Evolutionary conservation across 2,888 invertebrate species (phyloP), one percentile per base, ranked within the genome.

Genomic region (Hololepta plana): DNA sequence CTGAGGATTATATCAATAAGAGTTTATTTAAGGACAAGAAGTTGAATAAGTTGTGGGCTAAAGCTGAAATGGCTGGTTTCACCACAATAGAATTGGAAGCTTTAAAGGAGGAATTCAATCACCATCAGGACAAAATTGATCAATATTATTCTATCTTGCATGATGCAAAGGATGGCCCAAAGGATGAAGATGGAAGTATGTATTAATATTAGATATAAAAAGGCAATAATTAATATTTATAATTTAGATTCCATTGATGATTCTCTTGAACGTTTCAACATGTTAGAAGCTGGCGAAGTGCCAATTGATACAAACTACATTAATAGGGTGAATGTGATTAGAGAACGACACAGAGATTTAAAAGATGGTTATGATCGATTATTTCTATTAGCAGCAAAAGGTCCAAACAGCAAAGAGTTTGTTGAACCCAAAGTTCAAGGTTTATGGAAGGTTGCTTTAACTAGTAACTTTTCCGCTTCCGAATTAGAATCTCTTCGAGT

Each of bases 51-150:
- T 55, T 93, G 4, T 91, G 91, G 91, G 64, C 72, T 16, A 87
- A 87, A 48, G 91, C 90, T 0, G 82, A 85, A 57, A 55, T 65
- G 12, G 72, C 82, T 13, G 90, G 88, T n/a, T 88, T 90, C 46
- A 74, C 76, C 12, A 68, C 70, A 32, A 76, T 80, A 36, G 90
- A 93, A 53, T 49, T 93, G 22, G 60, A 71, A 31, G 70, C 82
- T 1, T 51, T 93, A 9, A 79, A 75, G 44, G 81, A 90, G 48
- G 93, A 93, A 53, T 90, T 93, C 45, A 55, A 58, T 11, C 90
- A 91, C 49, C 88, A 93, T 45, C 87, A 91, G 49, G 80, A 88
- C 38, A 91, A 90, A 56, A 71, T 91, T 25, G 81, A 90, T 48
- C 76, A 91, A 44, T 91, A 87, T 47, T 79, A 84, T 49, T 68